phyloP scores from a whole-genome alignment of 2,113 vertebrate species.

The Paradisaea rubra region DNA sequence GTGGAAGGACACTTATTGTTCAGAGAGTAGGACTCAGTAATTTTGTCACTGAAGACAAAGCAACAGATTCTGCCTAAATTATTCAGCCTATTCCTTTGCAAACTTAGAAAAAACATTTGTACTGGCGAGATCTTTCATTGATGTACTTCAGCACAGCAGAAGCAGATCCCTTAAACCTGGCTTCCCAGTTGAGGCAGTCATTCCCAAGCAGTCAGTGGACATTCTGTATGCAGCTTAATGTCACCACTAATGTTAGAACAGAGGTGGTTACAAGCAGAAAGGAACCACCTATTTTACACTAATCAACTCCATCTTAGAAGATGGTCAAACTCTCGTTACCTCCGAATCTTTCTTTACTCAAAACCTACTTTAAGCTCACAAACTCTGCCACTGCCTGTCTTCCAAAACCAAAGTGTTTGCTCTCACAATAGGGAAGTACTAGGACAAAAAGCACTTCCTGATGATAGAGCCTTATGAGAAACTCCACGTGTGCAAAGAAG shows the following conservation, averaged over 20 bases:
- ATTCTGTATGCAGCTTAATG: not conserved
- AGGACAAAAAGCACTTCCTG: not conserved
- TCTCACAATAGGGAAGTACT: not conserved
- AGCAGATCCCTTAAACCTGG: not conserved
- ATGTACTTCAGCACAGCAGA: not conserved
- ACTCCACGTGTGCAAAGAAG: not conserved
- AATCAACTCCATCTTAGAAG: not conserved
- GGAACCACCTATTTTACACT: not conserved
- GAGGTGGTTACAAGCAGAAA: not conserved
- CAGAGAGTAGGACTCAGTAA: not conserved
- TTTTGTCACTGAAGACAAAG: not conserved
- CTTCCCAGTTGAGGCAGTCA: not conserved
- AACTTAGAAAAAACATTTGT: not conserved
- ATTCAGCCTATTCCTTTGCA: not conserved
- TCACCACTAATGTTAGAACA: fast-evolving
- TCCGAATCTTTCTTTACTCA: not conserved
- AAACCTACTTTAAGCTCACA: not conserved
- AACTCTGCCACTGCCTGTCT: not conserved
- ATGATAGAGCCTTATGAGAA: not conserved
- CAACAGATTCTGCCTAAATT: not conserved
- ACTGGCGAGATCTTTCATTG: not conserved
- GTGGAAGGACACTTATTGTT: not conserved
- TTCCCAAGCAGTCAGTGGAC: not conserved
- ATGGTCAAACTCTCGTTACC: not conserved
- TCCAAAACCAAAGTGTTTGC: not conserved